Evolutionary conservation across 2,797 vertebrate genomes (phyloP).

Genomic region (Sebastes oblongus): DNA sequence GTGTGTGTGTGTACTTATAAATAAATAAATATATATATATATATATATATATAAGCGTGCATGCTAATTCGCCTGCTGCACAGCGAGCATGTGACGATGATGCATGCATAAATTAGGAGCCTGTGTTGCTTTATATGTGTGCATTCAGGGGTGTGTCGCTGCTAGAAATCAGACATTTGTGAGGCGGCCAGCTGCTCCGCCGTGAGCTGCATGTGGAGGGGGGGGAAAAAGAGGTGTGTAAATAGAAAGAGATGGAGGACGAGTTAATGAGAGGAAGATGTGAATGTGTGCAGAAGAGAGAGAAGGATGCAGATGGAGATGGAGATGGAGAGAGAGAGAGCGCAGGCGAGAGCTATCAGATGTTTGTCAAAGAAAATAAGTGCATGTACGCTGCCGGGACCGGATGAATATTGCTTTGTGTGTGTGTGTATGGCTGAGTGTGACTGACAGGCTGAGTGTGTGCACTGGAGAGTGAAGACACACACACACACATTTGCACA

Average conservation of each 20-base stretch:
- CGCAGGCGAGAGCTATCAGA: not conserved
- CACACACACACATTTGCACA: constrained; percentile 36
- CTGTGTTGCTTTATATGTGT: not conserved
- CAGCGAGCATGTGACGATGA: not conserved
- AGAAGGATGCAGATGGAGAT: not conserved
- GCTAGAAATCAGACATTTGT: not conserved
- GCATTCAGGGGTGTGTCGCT: constrained; percentile 20
- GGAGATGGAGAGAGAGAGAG: not conserved
- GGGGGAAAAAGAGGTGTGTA: not conserved
- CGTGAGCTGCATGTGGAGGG: constrained; percentile 20
- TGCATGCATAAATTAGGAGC: constrained; percentile 1
- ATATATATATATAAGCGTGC: not conserved
- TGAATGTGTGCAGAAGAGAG: not conserved
- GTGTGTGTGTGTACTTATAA: not conserved
- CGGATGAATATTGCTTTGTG: not conserved
- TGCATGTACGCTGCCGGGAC: not conserved
- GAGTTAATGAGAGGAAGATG: constrained; percentile 15
- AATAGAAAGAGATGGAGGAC: not conserved
- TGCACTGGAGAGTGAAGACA: constrained; percentile 42
- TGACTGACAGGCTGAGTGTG: constrained; percentile 54
- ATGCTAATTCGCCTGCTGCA: constrained; percentile 13
- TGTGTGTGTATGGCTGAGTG: constrained; percentile 34
- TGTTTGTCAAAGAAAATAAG: constrained; percentile 20
- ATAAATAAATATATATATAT: not conserved
- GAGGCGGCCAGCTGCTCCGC: constrained; percentile 18